Percentiles rank a stretch among this genome's conserved stretches.
phyloP scores from a whole-genome alignment of 2,888 invertebrate genomes.

The Syritta pipiens region DNA sequence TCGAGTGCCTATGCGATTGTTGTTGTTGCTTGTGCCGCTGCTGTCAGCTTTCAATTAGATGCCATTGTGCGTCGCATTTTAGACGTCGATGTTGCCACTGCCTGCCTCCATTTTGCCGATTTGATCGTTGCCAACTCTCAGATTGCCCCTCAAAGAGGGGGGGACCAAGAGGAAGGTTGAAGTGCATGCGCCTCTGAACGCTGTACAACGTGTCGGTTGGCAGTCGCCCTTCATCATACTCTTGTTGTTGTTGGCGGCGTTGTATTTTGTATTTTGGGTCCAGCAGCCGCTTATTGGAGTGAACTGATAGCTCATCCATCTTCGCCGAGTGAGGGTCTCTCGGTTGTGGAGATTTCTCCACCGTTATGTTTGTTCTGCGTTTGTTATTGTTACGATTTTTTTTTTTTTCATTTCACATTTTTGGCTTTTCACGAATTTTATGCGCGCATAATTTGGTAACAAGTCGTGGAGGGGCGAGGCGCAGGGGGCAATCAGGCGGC shows the following conservation, averaged over 20 bases:
- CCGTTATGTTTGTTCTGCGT: slow-evolving; percentile 55
- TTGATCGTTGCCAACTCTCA: slow-evolving; percentile 16
- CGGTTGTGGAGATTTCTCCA: slow-evolving; percentile 38
- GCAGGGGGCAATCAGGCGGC: background rate
- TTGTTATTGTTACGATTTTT: slow-evolving; percentile 30
- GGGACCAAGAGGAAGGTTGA: background rate
- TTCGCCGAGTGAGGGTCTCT: slow-evolving; percentile 27
- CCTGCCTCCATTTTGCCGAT: slow-evolving; percentile 15
- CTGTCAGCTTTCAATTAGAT: slow-evolving; percentile 42
- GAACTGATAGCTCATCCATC: slow-evolving; percentile 34
- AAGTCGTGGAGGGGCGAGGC: background rate
- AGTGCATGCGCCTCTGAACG: background rate
- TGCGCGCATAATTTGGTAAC: slow-evolving; percentile 54
- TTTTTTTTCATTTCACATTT: slow-evolving; percentile 27
- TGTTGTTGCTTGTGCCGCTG: no score
- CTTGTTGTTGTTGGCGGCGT: no score
- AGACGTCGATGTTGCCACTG: slow-evolving; percentile 40
- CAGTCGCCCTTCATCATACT: background rate
- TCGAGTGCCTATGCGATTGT: slow-evolving; percentile 26
- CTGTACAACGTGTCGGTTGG: slow-evolving; percentile 5
- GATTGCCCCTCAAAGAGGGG: background rate
- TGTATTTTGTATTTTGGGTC: no score
- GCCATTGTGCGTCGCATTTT: slow-evolving; percentile 34
- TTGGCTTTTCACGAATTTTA: slow-evolving; percentile 51
- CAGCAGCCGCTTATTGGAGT: slow-evolving; percentile 2